Evolutionary conservation across 2,797 vertebrate genomes (phyloP).

Genomic region (Atherinosoma microstoma): DNA sequence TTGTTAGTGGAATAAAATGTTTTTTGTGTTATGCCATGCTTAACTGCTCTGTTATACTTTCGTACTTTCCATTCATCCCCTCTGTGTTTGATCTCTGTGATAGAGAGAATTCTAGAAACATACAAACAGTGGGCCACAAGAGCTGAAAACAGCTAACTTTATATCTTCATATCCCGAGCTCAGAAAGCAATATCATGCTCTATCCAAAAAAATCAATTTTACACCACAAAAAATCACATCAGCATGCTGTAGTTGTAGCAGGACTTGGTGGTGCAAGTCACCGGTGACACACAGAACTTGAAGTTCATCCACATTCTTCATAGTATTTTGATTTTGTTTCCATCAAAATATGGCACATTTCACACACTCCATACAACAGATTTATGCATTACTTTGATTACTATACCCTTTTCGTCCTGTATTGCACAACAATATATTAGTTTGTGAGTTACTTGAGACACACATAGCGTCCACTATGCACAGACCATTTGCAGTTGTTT

Average conservation of each 20-base stretch:
- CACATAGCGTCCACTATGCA: constrained; percentile 26
- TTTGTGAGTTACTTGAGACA: constrained; percentile 12
- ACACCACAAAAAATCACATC: constrained; percentile 39
- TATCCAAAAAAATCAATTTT: constrained; percentile 52
- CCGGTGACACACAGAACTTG: constrained; percentile 19
- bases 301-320: constrained; percentile 25
- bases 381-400: neutral
- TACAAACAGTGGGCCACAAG: constrained; percentile 23
- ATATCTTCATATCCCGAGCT: constrained; percentile 54
- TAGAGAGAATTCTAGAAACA: constrained; percentile 10
- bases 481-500: constrained; percentile 52
- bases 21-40: neutral
- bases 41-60: constrained; percentile 8
- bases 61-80: neutral
- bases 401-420: neutral
- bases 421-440: constrained; percentile 38
- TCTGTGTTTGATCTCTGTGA: constrained; percentile 5
- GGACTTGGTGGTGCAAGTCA: constrained; percentile 22
- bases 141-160: constrained; percentile 33
- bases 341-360: constrained; percentile 22
- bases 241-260: constrained; percentile 23
- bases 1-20: neutral
- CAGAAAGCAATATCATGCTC: constrained; percentile 21
- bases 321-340: constrained; percentile 21
- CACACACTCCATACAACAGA: constrained; percentile 8